Conservation (phyloP, 2,113 vertebrate species). For the Phycodurus eques region DNA sequence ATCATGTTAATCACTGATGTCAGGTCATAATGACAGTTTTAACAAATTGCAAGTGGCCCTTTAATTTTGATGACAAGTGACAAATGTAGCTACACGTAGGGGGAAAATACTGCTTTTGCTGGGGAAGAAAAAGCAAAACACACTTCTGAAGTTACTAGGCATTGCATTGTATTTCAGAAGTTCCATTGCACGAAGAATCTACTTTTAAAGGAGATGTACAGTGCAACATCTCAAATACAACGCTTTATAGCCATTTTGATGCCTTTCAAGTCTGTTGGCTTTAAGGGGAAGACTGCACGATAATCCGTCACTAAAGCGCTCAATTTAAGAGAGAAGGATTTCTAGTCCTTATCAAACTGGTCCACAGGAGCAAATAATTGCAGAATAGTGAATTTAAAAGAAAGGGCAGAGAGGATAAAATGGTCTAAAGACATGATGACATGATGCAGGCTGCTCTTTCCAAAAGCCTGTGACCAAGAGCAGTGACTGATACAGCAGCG, state of each 20-base stretch:
- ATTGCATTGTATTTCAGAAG: too few species aligned
- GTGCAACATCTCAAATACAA: too few species aligned
- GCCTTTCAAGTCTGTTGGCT: neutral
- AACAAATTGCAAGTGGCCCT: too few species aligned
- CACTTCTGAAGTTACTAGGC: neutral
- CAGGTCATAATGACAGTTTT: too few species aligned
- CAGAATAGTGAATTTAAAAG: neutral
- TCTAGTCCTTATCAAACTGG: neutral
- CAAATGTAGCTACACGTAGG: too few species aligned
- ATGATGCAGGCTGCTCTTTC: slow-evolving; percentile 54
- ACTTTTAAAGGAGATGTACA: too few species aligned
- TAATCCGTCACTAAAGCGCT: neutral
- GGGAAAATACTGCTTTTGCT: too few species aligned
- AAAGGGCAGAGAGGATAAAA: neutral
- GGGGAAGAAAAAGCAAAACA: too few species aligned
- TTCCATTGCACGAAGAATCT: too few species aligned
- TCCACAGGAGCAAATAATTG: neutral
- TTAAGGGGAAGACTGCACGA: neutral
- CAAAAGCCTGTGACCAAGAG: slow-evolving; percentile 43
- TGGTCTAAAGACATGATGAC: slow-evolving; percentile 3
- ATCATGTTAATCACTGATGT: too few species aligned
- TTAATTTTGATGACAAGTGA: too few species aligned
- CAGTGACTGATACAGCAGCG: slow-evolving; percentile 54
- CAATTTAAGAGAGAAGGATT: neutral
- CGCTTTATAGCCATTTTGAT: neutral